Evolutionary conservation across 2,888 invertebrate species (phyloP), one percentile per base, ranked within the genome.

Genomic region (Acanthopleura granulata): DNA sequence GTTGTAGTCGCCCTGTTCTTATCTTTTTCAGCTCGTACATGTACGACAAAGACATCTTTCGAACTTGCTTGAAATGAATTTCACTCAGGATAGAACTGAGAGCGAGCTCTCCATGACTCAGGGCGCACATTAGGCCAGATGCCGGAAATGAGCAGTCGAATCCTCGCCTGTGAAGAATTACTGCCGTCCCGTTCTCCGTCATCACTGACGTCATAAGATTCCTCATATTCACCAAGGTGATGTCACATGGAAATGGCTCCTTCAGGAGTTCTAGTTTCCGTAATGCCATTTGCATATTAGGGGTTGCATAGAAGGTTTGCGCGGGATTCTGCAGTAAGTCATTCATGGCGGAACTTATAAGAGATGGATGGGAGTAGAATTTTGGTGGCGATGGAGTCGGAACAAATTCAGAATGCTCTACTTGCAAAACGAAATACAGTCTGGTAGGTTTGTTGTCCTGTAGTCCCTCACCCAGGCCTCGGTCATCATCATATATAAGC

Each of bases 381-480:
- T 77, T 14, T 73, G 62, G 29, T 61, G 69, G 1, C 14, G 71
- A 25, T 61, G 51, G 29, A 1, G 40, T 57, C 9, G 27, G 49
- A 15, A 15, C 15, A 25, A 71, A 27, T 27, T 66, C 27, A 11
- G 49, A 62, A 15, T 70, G 27, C 75, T 89, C 89, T n/a, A 87
- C 62, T 66, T 86, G 80, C 22, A 89, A 77, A 62, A 85, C 72
- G 76, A 89, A 88, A 18, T 80, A 77, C 75, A 82, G 85, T 27
- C 80, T 79, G 0, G 85, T 84, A 29, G 79, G 82, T 76, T 84
- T 83, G 75, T 86, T 88, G 80, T 90, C 90, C 72, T 79, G 77
- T 1, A 90, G 83, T 0, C 88, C 88, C 73, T 88, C 88, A 0
- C 87, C 87, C 14, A 90, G 79, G 0, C 90, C 90, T 6, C 87